phyloP scores from a whole-genome alignment of 2,888 invertebrate genomes.

The Hermaeophaga mercurialis region DNA sequence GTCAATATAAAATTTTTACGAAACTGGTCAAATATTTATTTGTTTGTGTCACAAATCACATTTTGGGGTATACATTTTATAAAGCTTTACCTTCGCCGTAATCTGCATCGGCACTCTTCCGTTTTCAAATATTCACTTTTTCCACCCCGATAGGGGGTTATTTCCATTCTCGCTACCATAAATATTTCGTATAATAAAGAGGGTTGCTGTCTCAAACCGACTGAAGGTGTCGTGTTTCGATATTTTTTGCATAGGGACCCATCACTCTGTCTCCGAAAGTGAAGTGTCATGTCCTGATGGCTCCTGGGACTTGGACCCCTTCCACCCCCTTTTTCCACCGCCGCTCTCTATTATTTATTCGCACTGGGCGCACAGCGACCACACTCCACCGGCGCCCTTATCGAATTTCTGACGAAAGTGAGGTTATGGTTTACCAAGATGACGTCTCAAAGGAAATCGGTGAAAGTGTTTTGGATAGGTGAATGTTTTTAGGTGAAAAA shows the following conservation, averaged over 20 bases:
- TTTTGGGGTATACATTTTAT: no score
- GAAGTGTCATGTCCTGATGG: slow-evolving; percentile 57
- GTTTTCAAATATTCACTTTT: slow-evolving; percentile 31
- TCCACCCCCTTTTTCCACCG: slow-evolving; percentile 28
- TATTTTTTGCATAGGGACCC: slow-evolving; percentile 52
- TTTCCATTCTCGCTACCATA: slow-evolving; percentile 29
- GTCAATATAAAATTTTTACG: no score
- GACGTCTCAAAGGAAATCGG: slow-evolving; percentile 21
- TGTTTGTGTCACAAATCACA: no score
- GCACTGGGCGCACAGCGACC: slow-evolving; percentile 37
- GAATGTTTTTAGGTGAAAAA: not conserved
- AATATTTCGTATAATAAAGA: slow-evolving; percentile 34
- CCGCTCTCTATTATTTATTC: slow-evolving; percentile 48
- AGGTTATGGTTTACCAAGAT: slow-evolving; percentile 32
- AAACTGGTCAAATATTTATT: no score
- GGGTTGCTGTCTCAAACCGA: slow-evolving; percentile 22
- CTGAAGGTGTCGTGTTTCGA: slow-evolving; percentile 53
- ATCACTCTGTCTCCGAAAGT: slow-evolving; percentile 51
- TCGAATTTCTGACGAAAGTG: slow-evolving; percentile 44
- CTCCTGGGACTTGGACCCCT: slow-evolving; percentile 49
- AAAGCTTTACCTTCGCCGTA: no score
- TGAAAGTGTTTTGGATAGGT: slow-evolving; percentile 17
- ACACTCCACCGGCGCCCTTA: slow-evolving; percentile 42
- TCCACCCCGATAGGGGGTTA: slow-evolving; percentile 23
- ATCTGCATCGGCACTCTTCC: slow-evolving; percentile 17